Evolutionary conservation across 2,888 invertebrate genomes (phyloP).

Genomic region (Dromius quadrimaculatus): DNA sequence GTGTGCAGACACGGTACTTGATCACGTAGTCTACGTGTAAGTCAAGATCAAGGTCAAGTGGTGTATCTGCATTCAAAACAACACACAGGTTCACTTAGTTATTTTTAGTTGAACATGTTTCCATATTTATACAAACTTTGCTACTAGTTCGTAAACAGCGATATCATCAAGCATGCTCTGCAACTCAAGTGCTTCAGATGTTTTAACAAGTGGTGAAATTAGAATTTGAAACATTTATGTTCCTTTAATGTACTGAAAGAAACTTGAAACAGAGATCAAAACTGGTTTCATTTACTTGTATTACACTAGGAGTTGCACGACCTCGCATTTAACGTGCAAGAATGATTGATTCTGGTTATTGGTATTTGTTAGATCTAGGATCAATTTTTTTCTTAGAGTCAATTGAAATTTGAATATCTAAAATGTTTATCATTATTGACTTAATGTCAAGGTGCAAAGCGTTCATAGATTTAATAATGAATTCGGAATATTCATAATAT

Average conservation of each 20-base stretch:
- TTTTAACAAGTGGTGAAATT: not conserved
- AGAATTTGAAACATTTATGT: constrained; percentile 28
- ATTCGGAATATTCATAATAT: too few relatives aligned
- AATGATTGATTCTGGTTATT: too few relatives aligned
- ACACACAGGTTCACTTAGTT: not conserved
- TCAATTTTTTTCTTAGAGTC: too few relatives aligned
- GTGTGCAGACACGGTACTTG: constrained; percentile 9
- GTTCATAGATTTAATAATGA: too few relatives aligned
- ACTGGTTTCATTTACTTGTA: too few relatives aligned
- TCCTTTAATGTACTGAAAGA: constrained; percentile 1
- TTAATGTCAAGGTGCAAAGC: too few relatives aligned
- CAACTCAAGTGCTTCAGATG: constrained; percentile 20
- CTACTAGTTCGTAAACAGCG: not conserved
- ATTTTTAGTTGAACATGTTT: constrained; percentile 29
- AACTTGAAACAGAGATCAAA: too few relatives aligned
- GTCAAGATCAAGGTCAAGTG: constrained; percentile 24
- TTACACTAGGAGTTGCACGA: too few relatives aligned
- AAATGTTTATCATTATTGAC: too few relatives aligned
- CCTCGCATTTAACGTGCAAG: too few relatives aligned
- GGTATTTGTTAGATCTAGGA: too few relatives aligned
- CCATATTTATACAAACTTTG: constrained; percentile 33
- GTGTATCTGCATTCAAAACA: constrained; percentile 1
- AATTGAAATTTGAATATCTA: too few relatives aligned
- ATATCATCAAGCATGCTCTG: not conserved
- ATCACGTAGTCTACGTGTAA: constrained; percentile 16